Conservation (phyloP, 2,797 vertebrate genomes). For the Phoeniculus purpureus region DNA sequence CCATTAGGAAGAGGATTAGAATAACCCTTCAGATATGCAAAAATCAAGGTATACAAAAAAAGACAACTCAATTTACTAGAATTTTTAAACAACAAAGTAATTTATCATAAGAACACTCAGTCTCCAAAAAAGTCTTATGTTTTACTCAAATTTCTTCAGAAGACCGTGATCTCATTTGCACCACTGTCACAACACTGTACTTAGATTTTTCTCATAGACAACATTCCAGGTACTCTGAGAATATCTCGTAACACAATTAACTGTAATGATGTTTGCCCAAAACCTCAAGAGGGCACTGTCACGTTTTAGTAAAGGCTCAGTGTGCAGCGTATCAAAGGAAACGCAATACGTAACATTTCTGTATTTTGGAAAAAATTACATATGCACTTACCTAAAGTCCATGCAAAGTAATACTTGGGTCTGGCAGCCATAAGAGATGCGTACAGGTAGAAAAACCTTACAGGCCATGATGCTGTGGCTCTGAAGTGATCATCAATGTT, state of each 20-base stretch:
- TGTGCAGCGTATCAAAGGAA: background rate
- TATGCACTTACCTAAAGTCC: slow-evolving; percentile 91
- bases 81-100: background rate
- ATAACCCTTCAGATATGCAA: background rate
- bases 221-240: background rate
- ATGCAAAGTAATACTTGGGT: slow-evolving; percentile 98
- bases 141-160: background rate
- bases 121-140: background rate
- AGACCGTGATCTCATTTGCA: background rate
- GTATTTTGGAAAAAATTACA: background rate
- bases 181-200: background rate
- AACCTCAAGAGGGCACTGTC: slow-evolving; percentile 70
- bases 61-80: background rate
- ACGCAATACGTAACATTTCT: background rate
- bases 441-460: slow-evolving; percentile 90
- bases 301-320: background rate
- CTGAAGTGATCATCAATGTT: slow-evolving; percentile 86
- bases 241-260: background rate
- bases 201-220: background rate
- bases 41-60: background rate
- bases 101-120: background rate
- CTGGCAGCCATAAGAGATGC: slow-evolving; percentile 92
- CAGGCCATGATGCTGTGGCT: slow-evolving; percentile 84
- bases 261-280: background rate
- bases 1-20: background rate